These are phyloP conservation scores for Argyrosomus japonicus DNA, from an alignment of 2,113 vertebrate species.

Conservation along the genomic window DNA sequence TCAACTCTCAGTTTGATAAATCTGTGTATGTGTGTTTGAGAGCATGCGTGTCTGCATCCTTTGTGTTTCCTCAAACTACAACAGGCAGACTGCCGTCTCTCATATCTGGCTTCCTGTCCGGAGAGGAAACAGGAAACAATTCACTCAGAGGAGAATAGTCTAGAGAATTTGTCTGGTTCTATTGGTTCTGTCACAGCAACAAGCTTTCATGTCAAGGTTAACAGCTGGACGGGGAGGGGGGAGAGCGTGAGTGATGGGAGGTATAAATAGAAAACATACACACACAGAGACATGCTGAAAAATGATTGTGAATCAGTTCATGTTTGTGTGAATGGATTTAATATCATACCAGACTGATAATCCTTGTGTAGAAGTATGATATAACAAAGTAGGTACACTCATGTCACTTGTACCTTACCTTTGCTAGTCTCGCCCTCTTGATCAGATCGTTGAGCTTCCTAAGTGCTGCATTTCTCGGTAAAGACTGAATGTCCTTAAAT, in stretches of 20 bases:
- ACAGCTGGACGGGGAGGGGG: conserved; percentile 44
- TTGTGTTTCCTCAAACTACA: conserved; percentile 44
- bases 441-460: conserved; percentile 98
- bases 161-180: conserved; percentile 42
- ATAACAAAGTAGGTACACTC: too few relatives aligned
- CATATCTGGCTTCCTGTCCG: conserved; percentile 63
- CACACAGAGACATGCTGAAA: conserved; percentile 4
- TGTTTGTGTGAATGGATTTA: background rate
- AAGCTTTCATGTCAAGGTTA: conserved; percentile 63
- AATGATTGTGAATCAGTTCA: background rate
- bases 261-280: conserved; percentile 39
- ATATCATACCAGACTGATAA: background rate
- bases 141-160: conserved; percentile 41
- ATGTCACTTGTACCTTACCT: conserved; percentile 80
- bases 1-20: conserved; percentile 30
- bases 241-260: conserved; percentile 10
- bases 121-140: conserved; percentile 74
- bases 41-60: conserved; percentile 26
- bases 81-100: conserved; percentile 24
- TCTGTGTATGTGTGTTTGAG: conserved; percentile 13
- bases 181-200: conserved; percentile 39
- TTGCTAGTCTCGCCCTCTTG: conserved; percentile 95
- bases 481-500: conserved; percentile 96
- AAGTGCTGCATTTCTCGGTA: conserved; percentile 95
- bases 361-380: background rate